Evolutionary conservation across 2,797 vertebrate species (phyloP), one percentile per base, ranked within the genome.

Genomic region (Liparis tanakae): DNA sequence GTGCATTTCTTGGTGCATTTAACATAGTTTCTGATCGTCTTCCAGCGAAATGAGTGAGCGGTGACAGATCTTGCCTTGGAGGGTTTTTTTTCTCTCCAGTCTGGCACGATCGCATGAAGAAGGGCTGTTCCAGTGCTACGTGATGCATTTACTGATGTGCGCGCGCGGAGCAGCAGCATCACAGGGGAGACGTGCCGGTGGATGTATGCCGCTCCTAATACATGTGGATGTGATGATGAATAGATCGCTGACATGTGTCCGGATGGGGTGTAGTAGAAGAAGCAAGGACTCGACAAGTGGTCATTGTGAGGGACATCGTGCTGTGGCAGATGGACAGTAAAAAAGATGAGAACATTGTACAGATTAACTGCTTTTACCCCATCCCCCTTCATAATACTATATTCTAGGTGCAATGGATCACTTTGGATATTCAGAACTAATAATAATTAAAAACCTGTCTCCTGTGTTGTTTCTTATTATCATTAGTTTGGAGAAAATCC

Each of bases 71-170:
- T 85, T 66, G 89, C 91, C 88, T 85, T 84, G 60, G 64, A 86
- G 86, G 78, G 80, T 64, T 82, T n/a, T n/a, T 30, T 30, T 30
- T 30, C 89, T 85, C 87, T 92, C 90, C 91, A 84, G 92, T 92
- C 90, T 92, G 90, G 89, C 82, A 87, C 92, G 90, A 93, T 94
- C 91, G 92, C 92, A 91, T 90, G 93, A 93, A 93, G 90, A 92
- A 93, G 87, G 92, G 90, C 91, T 93, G 93, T 93, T 93, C 91
- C 88, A 90, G 89, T 90, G 90, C 91, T 92, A 94, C 93, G 93
- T 94, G 93, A 93, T 94, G 87, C 90, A 93, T 88, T 93, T 94
- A 93, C 93, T 93, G 93, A 94, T 94, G 91, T 88, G 90, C 79
- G 93, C 91, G 88, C 91, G 86, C 79, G 46, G 74, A 86, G 85